Percentiles rank a stretch among this genome's conserved stretches.
These are phyloP conservation scores for Apis mellifera DNA, from an alignment of 1,140 invertebrate genomes.

Conservation along the genomic window Amel_HAv3.1 CM009936.2:8203501-8204000, in stretches of 20 bases:
- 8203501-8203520: too few species aligned
- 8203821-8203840: conserved; percentile 19
- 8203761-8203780: conserved; percentile 7
- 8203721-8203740: conserved; percentile 76
- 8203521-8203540: too few species aligned
- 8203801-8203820: conserved; percentile 43
- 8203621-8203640: conserved; percentile 60
- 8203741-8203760: conserved; percentile 68
- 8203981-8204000: too few species aligned
- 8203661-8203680: conserved; percentile 15
- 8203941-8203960: too few species aligned
- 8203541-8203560: conserved; percentile 54
- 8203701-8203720: conserved; percentile 77
- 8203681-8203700: conserved; percentile 62
- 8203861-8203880: conserved; percentile 49
- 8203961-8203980: too few species aligned
- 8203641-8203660: conserved; percentile 32
- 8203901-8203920: conserved; percentile 6
- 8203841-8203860: conserved; percentile 34
- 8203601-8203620: conserved; percentile 50
- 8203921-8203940: too few species aligned
- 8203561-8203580: neutral
- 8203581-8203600: neutral
- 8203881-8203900: conserved; percentile 68
- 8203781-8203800: conserved; percentile 35